Conservation (phyloP, 2,797 vertebrate species). For the Sylvilagus floridanus region DNA sequence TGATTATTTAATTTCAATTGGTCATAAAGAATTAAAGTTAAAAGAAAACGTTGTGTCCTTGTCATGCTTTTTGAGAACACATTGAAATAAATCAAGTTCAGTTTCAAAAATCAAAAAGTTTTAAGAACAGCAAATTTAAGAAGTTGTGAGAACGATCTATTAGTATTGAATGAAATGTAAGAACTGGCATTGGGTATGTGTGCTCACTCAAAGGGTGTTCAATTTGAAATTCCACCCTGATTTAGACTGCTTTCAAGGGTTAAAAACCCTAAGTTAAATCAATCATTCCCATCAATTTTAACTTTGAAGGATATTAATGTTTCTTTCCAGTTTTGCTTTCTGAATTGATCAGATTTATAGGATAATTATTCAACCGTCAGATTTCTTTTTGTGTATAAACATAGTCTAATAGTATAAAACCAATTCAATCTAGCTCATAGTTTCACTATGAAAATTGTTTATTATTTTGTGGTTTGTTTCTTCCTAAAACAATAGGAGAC, state of each 20-base stretch:
- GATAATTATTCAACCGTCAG: slow-evolving; percentile 41
- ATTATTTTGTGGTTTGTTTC: background rate
- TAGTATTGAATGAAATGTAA: background rate
- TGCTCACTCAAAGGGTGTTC: background rate
- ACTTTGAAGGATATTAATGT: slow-evolving; percentile 45
- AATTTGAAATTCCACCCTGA: background rate
- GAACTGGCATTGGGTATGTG: background rate
- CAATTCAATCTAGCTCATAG: background rate
- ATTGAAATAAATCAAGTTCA: slow-evolving; percentile 41
- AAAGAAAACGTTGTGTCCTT: slow-evolving; percentile 46
- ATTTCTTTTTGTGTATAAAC: background rate
- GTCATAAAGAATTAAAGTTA: slow-evolving; percentile 51
- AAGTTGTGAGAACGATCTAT: slow-evolving; percentile 7
- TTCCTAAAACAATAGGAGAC: background rate
- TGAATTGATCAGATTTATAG: background rate
- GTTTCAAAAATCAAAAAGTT: slow-evolving; percentile 63
- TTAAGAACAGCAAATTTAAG: slow-evolving; percentile 15
- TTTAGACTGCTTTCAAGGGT: slow-evolving; percentile 5
- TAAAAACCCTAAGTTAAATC: slow-evolving; percentile 57
- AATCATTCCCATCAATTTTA: background rate
- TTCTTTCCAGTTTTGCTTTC: slow-evolving; percentile 15
- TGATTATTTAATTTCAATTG: slow-evolving; percentile 29
- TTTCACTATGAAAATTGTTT: background rate
- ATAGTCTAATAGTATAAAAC: background rate
- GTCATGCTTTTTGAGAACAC: slow-evolving; percentile 18